Evolutionary conservation across 2,888 invertebrate genomes (phyloP), one percentile per base, ranked within the genome.

Genomic region (Parnassius apollo): DNA sequence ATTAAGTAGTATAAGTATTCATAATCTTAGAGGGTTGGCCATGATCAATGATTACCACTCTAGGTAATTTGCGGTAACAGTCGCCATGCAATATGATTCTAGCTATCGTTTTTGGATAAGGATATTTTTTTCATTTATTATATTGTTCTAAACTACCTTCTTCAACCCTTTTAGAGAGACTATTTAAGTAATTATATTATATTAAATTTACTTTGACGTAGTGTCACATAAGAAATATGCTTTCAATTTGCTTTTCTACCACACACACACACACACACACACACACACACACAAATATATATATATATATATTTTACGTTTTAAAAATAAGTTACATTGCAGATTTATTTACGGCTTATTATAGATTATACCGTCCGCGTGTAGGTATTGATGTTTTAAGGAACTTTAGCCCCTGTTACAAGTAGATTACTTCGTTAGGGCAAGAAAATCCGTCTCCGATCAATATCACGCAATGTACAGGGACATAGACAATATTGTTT

Each of bases 401-500:
- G 62, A 50, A 42, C 45, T 18, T 51, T 13, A 11, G 51, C 61
- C 56, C 49, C 54, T 45, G 61, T 56, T 22, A 18, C 57, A 13
- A 12, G 35, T 58, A 62, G 50, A 18, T 18, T 58, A 45, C 59
- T 59, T 44, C 45, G 44, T 62, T 55, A 58, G 59, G 55, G 50
- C 45, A 58, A 54, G 35, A 45, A 42, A 51, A 77, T 82, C 84
- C 81, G 82, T 88, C 86, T 81, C 75, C 75, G 76, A 74, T 73
- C 76, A 71, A 69, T 71, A 73, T 76, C 75, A 76, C 75, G 68
- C 71, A 71, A 78, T 77, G 74, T 89, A 90, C 90, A 91, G 90
- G 90, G 90, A 90, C 82, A 81, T 82, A 76, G 90, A 91, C 90
- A 91, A 91, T 91, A 91, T 79, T 75, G 75, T 80, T 79, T 73